These are phyloP conservation scores for Netelia inedita DNA, from an alignment of 2,888 invertebrate genomes.

Conservation along the genomic window DNA sequence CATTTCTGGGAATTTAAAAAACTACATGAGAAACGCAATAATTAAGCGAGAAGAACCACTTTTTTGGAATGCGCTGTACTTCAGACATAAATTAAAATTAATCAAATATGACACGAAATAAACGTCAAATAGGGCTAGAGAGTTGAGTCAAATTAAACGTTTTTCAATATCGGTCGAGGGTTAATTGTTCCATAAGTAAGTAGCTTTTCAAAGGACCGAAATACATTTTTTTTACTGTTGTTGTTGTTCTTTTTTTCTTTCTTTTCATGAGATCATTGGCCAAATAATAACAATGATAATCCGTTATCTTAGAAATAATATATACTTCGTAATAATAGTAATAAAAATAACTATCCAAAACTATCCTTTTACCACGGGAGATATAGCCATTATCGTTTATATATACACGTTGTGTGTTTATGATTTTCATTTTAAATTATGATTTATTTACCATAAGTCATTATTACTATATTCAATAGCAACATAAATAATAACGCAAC, in stretches of 20 bases:
- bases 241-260: constrained; percentile 58
- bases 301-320: constrained; percentile 74
- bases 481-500: constrained; percentile 83
- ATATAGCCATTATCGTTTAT: constrained; percentile 75
- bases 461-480: constrained; percentile 79
- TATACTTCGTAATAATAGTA: constrained; percentile 75
- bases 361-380: constrained; percentile 81
- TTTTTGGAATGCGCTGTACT: constrained; percentile 75
- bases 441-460: constrained; percentile 78
- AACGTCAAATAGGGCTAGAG: constrained; percentile 52
- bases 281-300: constrained; percentile 82
- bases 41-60: constrained; percentile 51
- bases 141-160: constrained; percentile 35
- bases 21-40: constrained; percentile 49
- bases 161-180: constrained; percentile 64
- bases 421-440: constrained; percentile 77
- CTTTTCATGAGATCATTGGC: constrained; percentile 81
- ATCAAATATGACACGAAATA: constrained; percentile 59
- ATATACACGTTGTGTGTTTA: constrained; percentile 80
- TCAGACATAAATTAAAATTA: constrained; percentile 68
- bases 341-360: constrained; percentile 82
- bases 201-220: constrained; percentile 49
- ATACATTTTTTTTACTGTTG: constrained; percentile 33
- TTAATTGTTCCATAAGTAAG: constrained; percentile 48
- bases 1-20: constrained; percentile 43